A percentile compares a stretch with the other conserved stretches of the same genome.
phyloP scores from a whole-genome alignment of 2,113 vertebrate species.

The Piprites chloris region DNA sequence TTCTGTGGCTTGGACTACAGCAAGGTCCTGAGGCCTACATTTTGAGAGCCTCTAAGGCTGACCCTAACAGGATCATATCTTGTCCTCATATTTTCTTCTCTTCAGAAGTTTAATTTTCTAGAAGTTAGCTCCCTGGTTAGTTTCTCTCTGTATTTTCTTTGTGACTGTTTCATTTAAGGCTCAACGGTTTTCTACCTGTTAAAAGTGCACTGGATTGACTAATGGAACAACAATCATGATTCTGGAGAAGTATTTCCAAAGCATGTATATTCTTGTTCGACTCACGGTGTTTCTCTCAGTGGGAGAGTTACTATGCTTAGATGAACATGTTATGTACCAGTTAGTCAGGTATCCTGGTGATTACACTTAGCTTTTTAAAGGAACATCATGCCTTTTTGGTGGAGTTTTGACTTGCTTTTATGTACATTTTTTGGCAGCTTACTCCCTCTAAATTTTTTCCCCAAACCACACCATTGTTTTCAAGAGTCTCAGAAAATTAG shows the following conservation, averaged over 20 bases:
- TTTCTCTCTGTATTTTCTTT: neutral
- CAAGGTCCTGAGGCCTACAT: too few relatives aligned
- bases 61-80: neutral
- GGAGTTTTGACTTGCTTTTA: neutral
- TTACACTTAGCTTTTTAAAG: slow-evolving; percentile 9
- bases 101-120: neutral
- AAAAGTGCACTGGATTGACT: neutral
- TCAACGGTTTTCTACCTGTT: neutral
- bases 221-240: neutral
- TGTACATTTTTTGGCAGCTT: neutral
- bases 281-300: neutral
- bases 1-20: neutral
- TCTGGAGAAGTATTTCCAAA: slow-evolving; percentile 16
- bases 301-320: neutral
- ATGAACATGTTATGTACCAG: neutral
- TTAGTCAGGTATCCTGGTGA: slow-evolving; percentile 15
- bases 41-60: neutral
- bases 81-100: neutral
- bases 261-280: slow-evolving; percentile 44
- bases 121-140: neutral
- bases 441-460: neutral
- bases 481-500: neutral
- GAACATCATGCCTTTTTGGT: neutral
- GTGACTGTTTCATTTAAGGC: neutral
- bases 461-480: neutral